Percentiles rank a stretch among this genome's conserved stretches.
Evolutionary conservation across 2,888 invertebrate genomes (phyloP).

Genomic region (Drosophila sordidula): DNA sequence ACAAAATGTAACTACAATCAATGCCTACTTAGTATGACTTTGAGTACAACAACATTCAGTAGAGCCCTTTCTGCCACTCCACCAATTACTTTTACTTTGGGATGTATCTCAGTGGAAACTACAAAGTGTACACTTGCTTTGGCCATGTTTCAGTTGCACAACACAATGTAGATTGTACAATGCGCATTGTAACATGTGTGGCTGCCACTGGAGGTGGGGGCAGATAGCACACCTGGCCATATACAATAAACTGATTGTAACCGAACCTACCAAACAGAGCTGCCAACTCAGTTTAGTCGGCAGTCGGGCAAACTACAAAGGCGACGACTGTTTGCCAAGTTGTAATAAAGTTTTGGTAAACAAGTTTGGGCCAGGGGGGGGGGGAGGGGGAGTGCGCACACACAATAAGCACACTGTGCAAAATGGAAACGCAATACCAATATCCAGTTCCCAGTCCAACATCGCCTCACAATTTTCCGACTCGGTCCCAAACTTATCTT

Average conservation of each 20-base stretch:
- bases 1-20: constrained; percentile 3
- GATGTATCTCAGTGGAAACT: constrained; percentile 11
- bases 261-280: constrained; percentile 26
- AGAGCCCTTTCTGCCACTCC: neutral
- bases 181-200: constrained; percentile 36
- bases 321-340: constrained; percentile 78
- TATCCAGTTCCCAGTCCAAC: constrained; percentile 10
- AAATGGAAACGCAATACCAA: constrained; percentile 40
- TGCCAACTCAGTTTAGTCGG: neutral
- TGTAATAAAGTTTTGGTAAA: constrained; percentile 80
- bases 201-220: constrained; percentile 1
- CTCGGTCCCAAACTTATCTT: constrained; percentile 64
- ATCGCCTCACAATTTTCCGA: constrained; percentile 6
- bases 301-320: constrained; percentile 58
- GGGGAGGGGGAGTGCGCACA: neutral
- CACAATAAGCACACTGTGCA: constrained; percentile 29
- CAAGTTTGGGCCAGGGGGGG: constrained; percentile 41
- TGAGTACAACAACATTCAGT: constrained; percentile 9
- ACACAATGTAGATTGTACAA: constrained; percentile 42
- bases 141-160: constrained; percentile 48
- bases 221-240: constrained; percentile 42
- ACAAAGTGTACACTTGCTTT: constrained; percentile 28
- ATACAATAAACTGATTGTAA: constrained; percentile 72
- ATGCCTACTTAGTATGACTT: constrained; percentile 19
- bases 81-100: constrained; percentile 25